phyloP scores from a whole-genome alignment of 2,888 invertebrate genomes.

The Rhodophaea formosa region DNA sequence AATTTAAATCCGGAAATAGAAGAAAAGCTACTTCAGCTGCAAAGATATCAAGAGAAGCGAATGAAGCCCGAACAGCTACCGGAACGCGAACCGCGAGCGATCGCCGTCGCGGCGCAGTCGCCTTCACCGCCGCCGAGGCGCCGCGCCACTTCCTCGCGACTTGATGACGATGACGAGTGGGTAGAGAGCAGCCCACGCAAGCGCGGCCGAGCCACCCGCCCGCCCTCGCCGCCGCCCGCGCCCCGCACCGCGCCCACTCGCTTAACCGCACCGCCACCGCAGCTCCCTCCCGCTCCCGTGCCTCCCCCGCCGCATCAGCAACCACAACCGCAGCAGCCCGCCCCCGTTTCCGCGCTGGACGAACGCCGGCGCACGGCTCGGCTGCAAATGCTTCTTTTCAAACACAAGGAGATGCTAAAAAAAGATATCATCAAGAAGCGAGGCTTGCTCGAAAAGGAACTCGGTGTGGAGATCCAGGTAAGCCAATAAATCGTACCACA shows the following conservation, averaged over 20 bases:
- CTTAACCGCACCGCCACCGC: conserved; percentile 45
- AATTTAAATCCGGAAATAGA: conserved; percentile 96
- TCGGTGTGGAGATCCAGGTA: conserved; percentile 94
- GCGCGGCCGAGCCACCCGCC: conserved; percentile 39
- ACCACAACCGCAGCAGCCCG: conserved; percentile 28
- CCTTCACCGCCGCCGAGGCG: conserved; percentile 56
- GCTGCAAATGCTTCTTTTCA: conserved; percentile 88
- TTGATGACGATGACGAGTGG: conserved; percentile 73
- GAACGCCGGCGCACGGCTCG: conserved; percentile 80
- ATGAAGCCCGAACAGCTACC: conserved; percentile 82
- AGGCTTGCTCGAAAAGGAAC: conserved; percentile 91
- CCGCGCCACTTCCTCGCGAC: conserved; percentile 48
- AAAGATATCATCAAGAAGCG: conserved; percentile 96
- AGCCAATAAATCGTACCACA: neutral
- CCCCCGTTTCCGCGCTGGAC: conserved; percentile 45
- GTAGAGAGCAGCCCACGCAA: conserved; percentile 65
- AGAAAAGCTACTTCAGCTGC: conserved; percentile 93
- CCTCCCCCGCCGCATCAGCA: conserved; percentile 32
- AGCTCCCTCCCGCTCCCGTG: conserved; percentile 30
- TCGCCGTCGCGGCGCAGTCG: conserved; percentile 39
- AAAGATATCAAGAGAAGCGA: conserved; percentile 90
- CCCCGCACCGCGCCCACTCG: conserved; percentile 52
- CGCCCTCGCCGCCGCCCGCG: conserved; percentile 32
- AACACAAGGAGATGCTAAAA: conserved; percentile 95
- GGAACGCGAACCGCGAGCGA: conserved; percentile 59